Base-by-base conservation (phyloP, 2,888 invertebrate species). In the Lamellibrachia columna region DNA sequence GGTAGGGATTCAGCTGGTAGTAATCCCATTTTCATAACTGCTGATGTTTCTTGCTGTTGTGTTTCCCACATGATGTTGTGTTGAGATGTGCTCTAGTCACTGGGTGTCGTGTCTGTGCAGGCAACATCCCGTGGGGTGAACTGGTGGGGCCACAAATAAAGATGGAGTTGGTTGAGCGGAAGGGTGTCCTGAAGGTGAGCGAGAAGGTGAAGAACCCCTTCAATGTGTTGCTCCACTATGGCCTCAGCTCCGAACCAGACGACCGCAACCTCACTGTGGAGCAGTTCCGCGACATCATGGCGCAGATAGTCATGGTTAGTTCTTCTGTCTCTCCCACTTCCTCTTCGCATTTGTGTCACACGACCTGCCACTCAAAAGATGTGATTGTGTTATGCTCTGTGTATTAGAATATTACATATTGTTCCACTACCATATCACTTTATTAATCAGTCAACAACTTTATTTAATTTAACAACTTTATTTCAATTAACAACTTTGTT, bases 161-260 rank as follows among this genome's bases (percentile, higher is more conserved):
- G 53, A 52, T 40, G 52, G 91, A 93, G 75, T 22, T 93, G 60
- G 92, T 93, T 28, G 92, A 91, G 90, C 90, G 91, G 11, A 90
- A 90, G 52, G n/a, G 52, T n/a, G 55, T 28, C 22, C 90, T 93
- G 52, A 92, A 92, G 91, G 90, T 93, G 9, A 90, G 58, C 53
- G 92, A 93, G 8, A 28, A 52, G 40, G 90, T 93, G 40, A 90
- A 92, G 75, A 58, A 92, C 28, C 93, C 93, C 52, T 93, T 92
- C 93, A 60, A 75, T n/a, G 90, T 75, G 75, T n/a, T 93, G 15
- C 92, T 93, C 60, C 92, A 93, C 90, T 92, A 93, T 60, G 93
- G 93, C 22, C 91, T 93, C 90, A 91, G 55, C 52, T 8, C 52
- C 8, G 91, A 91, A 0, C 93, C 93, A 3, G 90, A 75, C 9